Percentiles rank a stretch among this genome's conserved stretches.
phyloP scores from a whole-genome alignment of 2,113 vertebrate genomes.

The Physeter macrocephalus region DNA sequence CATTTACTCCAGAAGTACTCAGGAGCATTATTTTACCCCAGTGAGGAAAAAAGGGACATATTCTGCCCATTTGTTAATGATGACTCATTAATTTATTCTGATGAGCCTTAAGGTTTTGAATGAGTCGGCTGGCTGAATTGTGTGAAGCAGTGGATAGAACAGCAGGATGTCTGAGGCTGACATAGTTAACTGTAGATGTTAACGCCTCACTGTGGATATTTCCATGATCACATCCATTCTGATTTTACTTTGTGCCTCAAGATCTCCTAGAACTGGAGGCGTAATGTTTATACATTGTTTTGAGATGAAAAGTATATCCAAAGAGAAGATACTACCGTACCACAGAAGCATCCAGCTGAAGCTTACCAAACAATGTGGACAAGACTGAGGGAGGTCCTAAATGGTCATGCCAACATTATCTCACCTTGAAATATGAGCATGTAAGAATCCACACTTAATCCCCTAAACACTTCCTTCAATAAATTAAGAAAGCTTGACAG shows the following conservation, averaged over 20 bases:
- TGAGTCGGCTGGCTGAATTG: constrained; percentile 44
- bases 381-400: not conserved
- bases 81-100: constrained; percentile 61
- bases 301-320: constrained; percentile 29
- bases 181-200: constrained; percentile 26
- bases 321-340: not conserved
- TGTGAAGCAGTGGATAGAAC: constrained; percentile 38
- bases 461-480: not conserved
- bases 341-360: not conserved
- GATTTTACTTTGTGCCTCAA: constrained; percentile 28
- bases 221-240: constrained; percentile 56
- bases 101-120: constrained; percentile 30
- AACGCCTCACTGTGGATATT: not conserved
- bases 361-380: not conserved
- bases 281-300: constrained; percentile 12
- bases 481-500: not conserved
- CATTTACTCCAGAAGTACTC: not conserved
- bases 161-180: constrained; percentile 22
- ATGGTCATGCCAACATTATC: not conserved
- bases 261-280: not conserved
- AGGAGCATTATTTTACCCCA: not conserved
- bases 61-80: not conserved
- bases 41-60: not conserved
- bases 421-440: not conserved
- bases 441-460: not conserved